Percentiles rank a stretch among this genome's conserved stretches.
These are phyloP conservation scores for Oryzias dopingdopingensis DNA, from an alignment of 2,797 vertebrate species.

Conservation along the genomic window DNA sequence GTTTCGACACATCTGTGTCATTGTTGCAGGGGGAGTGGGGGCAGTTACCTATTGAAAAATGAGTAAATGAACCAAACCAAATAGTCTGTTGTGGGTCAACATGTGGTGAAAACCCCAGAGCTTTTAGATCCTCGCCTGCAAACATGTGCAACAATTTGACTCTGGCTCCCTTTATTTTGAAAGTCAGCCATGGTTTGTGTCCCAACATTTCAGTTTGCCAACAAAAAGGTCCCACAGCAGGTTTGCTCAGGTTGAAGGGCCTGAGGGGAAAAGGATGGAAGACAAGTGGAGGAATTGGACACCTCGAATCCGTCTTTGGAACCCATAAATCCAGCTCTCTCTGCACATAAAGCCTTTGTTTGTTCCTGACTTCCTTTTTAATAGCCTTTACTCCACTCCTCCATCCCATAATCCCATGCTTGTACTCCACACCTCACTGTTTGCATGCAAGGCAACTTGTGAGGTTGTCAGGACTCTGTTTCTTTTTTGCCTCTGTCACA, in stretches of 20 bases:
- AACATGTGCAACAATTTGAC: not conserved
- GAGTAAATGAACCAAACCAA: too few species aligned
- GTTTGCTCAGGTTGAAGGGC: slow-evolving; percentile 23
- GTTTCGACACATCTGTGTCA: too few species aligned
- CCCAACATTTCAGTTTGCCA: slow-evolving; percentile 10
- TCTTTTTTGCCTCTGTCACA: not conserved
- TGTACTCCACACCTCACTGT: slow-evolving; percentile 40
- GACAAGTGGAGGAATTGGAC: slow-evolving; percentile 66
- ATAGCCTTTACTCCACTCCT: slow-evolving; percentile 39
- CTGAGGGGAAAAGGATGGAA: slow-evolving; percentile 47
- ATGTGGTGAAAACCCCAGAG: too few species aligned
- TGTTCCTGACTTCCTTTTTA: slow-evolving; percentile 28
- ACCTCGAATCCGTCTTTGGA: slow-evolving; percentile 62
- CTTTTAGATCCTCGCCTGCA: not conserved
- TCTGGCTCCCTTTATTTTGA: not conserved
- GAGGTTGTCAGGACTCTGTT: not conserved
- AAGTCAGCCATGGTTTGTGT: not conserved
- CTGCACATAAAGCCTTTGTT: slow-evolving; percentile 57
- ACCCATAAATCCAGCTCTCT: slow-evolving; percentile 57
- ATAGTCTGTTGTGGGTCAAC: too few species aligned
- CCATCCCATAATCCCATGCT: slow-evolving; percentile 49
- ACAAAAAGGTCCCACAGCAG: slow-evolving; percentile 14
- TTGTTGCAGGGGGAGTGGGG: too few species aligned
- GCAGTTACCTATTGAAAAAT: too few species aligned
- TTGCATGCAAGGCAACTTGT: slow-evolving; percentile 36